These are phyloP conservation scores for Amphipoea lucens DNA, from an alignment of 2,888 invertebrate genomes.

Conservation along the genomic window DNA sequence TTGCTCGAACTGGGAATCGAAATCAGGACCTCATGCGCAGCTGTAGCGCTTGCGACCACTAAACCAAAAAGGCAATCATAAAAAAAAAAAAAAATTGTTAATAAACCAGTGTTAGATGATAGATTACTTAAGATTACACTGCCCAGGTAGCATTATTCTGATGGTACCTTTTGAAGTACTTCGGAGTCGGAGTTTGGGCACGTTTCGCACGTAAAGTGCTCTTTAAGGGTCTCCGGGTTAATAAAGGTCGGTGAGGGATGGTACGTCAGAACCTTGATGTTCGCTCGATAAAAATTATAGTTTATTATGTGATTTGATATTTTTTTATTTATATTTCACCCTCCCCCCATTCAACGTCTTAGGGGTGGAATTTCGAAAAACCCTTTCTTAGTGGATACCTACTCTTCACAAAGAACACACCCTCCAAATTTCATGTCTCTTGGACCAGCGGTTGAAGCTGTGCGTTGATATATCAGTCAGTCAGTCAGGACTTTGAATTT, in stretches of 20 bases:
- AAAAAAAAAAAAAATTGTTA: neutral
- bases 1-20: neutral
- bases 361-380: no score
- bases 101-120: neutral
- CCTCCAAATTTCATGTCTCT: no score
- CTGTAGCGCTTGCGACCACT: neutral
- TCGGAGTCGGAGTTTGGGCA: slow-evolving; percentile 57
- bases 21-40: neutral
- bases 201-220: slow-evolving; percentile 68
- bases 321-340: no score
- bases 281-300: slow-evolving; percentile 34
- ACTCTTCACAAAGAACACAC: no score
- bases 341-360: no score
- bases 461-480: no score
- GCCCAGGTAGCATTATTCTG: slow-evolving; percentile 27
- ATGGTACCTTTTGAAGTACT: slow-evolving; percentile 35
- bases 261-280: slow-evolving; percentile 36
- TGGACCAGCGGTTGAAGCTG: no score
- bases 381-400: no score
- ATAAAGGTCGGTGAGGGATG: slow-evolving; percentile 60
- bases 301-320: slow-evolving; percentile 4
- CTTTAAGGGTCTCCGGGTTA: slow-evolving; percentile 57
- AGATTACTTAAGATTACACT: slow-evolving; percentile 11
- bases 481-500: no score
- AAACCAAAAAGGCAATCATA: neutral